Percentiles rank a stretch among this genome's conserved stretches.
Conservation (phyloP, 1,140 invertebrate genomes). For the Teleopsis dalmanni region DNA sequence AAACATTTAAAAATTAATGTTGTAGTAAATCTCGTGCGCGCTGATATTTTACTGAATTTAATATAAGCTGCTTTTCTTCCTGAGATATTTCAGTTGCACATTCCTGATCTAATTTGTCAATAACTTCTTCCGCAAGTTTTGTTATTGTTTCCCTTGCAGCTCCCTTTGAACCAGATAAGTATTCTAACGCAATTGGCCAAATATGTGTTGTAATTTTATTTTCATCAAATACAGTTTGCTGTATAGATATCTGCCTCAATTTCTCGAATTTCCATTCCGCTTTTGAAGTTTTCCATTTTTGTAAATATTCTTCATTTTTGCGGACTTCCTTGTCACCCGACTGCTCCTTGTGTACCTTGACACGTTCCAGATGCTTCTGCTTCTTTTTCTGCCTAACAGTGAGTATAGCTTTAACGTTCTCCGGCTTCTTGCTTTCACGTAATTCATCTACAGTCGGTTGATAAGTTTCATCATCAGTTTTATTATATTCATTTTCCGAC, state of each 20-base stretch:
- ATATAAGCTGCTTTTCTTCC: constrained; percentile 26
- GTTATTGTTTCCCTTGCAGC: constrained; percentile 53
- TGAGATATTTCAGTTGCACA: constrained; percentile 38
- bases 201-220: constrained; percentile 50
- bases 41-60: constrained; percentile 46
- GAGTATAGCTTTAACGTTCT: constrained; percentile 29
- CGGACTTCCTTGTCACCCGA: constrained; percentile 27
- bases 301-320: constrained; percentile 51
- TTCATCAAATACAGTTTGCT: constrained; percentile 58
- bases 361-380: constrained; percentile 30
- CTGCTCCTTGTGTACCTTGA: constrained; percentile 28
- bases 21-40: constrained; percentile 50
- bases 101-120: constrained; percentile 55
- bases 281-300: constrained; percentile 61
- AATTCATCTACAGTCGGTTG: constrained; percentile 28
- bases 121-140: constrained; percentile 56
- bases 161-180: constrained; percentile 60
- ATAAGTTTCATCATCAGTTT: constrained; percentile 12
- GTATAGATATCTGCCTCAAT: constrained; percentile 63
- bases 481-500: constrained; percentile 11
- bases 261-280: constrained; percentile 72
- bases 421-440: constrained; percentile 28
- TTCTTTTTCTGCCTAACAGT: constrained; percentile 40
- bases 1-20: constrained; percentile 7
- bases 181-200: constrained; percentile 60